A percentile compares a stretch with the other conserved stretches of the same genome.
Evolutionary conservation across 2,888 invertebrate genomes (phyloP).

Genomic region (Ormyrus pomaceus): DNA sequence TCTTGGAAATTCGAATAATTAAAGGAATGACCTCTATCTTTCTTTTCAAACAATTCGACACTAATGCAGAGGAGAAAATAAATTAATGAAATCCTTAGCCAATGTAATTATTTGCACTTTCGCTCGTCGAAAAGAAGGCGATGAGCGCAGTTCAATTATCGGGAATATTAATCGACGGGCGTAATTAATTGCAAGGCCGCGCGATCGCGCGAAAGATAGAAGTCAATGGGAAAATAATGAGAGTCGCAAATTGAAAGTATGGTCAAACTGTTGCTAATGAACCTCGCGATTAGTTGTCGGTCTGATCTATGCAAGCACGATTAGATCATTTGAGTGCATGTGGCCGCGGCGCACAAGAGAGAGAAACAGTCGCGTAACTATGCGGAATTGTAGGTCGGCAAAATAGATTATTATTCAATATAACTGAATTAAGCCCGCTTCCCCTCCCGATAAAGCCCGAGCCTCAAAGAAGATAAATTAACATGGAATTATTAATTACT

Average conservation of each 20-base stretch:
- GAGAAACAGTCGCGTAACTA: conserved; percentile 11
- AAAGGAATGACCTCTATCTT: not conserved
- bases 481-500: conserved; percentile 11
- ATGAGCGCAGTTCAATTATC: not conserved
- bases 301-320: conserved; percentile 21
- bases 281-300: conserved; percentile 48
- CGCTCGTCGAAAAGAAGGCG: too few relatives aligned
- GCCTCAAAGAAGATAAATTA: not conserved
- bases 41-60: too few relatives aligned
- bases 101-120: too few relatives aligned
- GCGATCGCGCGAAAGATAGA: not conserved
- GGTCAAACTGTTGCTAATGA: conserved; percentile 43
- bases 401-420: conserved; percentile 41
- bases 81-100: too few relatives aligned
- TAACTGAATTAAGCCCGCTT: conserved; percentile 24
- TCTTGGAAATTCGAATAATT: conserved; percentile 26
- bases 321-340: conserved; percentile 13
- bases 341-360: too few relatives aligned
- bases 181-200: not conserved
- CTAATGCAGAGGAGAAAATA: too few relatives aligned
- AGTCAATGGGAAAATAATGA: conserved; percentile 21
- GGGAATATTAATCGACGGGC: not conserved
- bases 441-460: not conserved
- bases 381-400: conserved; percentile 11
- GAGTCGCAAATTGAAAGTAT: conserved; percentile 14